Base-by-base conservation (phyloP, 2,888 invertebrate genomes). In the Oxyteleia sp. region DNA sequence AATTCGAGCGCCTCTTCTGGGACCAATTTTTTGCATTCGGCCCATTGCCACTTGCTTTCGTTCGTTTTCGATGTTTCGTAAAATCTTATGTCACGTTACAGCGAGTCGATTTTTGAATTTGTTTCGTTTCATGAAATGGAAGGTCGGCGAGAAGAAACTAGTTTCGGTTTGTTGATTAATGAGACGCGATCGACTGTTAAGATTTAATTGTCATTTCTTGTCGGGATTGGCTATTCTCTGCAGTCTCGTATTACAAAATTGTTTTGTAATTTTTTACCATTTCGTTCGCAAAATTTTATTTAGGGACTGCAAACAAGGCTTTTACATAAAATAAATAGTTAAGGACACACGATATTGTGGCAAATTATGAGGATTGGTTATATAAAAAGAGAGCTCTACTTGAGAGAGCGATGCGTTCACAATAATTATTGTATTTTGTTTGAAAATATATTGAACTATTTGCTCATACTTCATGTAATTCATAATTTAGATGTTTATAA, bases 1-100 rank as follows among this genome's bases (percentile, higher is more conserved):
- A 80, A 84, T 68, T 68, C 66, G 79, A 83, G 69, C 72, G 20
- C 16, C 23, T 26, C 23, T n/a, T 47, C 20, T 15, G 35, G 61
- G 26, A 16, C 66, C 72, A 15, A 16, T 68, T 68, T 72, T 81
- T 63, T 64, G 63, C 68, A 55, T 55, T 57, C 59, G 41, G 4
- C 20, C 72, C 20, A 16, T 61, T 61, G 59, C 61, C 66, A 76
- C 57, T 72, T 49, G 71, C 47, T 61, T 51, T 26, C 38, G 59
- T 18, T 49, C 47, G 45, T 69, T 78, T 63, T 32, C 61, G 49
- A 57, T 49, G 32, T 45, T 64, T 68, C 43, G 32, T 59, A 43
- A 59, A 78, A 66, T 76, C 49, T 13, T 18, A 49, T 38, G 45
- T 49, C 55, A 35, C 13, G 74, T 49, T 41, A 13, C 55, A 57